Evolutionary conservation across 37 sponge, comb jelly and placozoan species (phyloP).

Genomic region (Mnemiopsis leidyi): DNA sequence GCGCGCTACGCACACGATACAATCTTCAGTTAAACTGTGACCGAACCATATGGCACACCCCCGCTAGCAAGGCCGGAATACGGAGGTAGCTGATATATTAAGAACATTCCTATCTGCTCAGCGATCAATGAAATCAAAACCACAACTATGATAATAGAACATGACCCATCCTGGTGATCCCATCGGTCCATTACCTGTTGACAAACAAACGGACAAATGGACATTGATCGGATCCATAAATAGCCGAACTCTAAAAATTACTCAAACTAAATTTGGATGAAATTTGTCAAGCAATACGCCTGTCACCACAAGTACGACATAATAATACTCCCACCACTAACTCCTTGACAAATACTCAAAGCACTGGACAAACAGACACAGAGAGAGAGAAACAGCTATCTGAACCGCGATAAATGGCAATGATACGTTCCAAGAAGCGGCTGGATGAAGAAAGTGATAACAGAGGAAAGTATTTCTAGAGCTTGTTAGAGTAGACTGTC

Average conservation of each 20-base stretch:
- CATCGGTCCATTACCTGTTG: no score
- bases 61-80: no score
- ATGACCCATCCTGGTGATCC: no score
- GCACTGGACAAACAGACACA: no score
- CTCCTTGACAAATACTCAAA: not conserved
- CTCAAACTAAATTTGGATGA: not conserved
- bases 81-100: no score
- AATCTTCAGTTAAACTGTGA: not conserved
- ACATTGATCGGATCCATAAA: not conserved
- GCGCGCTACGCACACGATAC: not conserved
- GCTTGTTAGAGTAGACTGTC: not conserved
- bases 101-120: no score
- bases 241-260: not conserved
- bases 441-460: not conserved
- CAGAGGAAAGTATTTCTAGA: not conserved
- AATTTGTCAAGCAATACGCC: not conserved
- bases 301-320: no score
- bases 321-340: not conserved
- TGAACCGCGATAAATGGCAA: not conserved
- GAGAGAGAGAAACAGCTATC: not conserved
- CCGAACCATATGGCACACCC: no score
- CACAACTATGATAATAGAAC: no score
- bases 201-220: no score
- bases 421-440: not conserved
- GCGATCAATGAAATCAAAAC: no score